Conservation (phyloP, 2,113 vertebrate species). For the Rhea pennata region DNA sequence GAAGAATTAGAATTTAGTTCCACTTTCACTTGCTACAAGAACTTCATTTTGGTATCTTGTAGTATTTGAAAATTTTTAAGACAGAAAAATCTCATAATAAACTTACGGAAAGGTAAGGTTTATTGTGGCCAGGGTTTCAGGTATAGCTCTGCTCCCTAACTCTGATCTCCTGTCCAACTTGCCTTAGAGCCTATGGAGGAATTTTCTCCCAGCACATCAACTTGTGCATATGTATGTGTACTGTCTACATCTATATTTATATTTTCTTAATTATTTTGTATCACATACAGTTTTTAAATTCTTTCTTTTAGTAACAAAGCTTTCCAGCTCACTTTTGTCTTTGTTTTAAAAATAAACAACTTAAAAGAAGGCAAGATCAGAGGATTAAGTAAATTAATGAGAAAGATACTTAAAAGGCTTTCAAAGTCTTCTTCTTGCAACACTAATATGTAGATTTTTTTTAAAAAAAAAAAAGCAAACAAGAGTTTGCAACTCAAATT, state of each 20-base stretch:
- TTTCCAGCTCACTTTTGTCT: conserved; percentile 60
- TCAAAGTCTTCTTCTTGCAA: conserved; percentile 60
- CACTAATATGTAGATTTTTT: conserved; percentile 44
- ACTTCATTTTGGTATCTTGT: not conserved
- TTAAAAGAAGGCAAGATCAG: conserved; percentile 72
- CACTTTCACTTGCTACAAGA: not conserved
- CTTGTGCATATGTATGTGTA: not conserved
- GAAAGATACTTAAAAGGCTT: conserved; percentile 69
- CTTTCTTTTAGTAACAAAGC: conserved; percentile 65
- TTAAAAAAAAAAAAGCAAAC: conserved; percentile 28
- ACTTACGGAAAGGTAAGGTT: not conserved
- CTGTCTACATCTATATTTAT: conserved; percentile 18
- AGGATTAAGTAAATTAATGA: conserved; percentile 74
- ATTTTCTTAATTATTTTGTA: conserved; percentile 62
- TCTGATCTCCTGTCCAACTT: not conserved
- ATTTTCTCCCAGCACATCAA: not conserved
- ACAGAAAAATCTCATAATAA: not conserved
- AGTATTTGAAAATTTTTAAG: not conserved
- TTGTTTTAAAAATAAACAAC: conserved; percentile 67
- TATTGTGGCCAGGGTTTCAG: not conserved
- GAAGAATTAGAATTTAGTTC: not conserved
- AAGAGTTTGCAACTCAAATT: conserved; percentile 52
- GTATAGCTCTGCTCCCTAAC: not conserved
- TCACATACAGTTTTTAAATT: conserved; percentile 34
- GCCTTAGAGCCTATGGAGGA: not conserved